Conservation (phyloP, 1,140 invertebrate genomes). For the Aporrectodea caliginosa region DNA sequence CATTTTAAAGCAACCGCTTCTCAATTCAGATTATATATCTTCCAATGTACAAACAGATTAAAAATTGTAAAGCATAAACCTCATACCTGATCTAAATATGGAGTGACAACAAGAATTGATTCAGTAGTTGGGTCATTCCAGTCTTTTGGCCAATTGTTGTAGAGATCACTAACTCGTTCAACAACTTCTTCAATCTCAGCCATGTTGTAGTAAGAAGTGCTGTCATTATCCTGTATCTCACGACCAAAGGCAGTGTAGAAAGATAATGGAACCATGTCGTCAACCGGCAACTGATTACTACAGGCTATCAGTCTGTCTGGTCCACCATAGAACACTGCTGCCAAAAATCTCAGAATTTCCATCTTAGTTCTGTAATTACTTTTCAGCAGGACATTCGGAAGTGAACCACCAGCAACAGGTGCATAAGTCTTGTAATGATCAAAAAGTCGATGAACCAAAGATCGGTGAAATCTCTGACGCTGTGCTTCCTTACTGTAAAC, state of each 20-base stretch:
- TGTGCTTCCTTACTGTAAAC: slow-evolving; percentile 46
- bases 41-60: no score
- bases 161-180: slow-evolving; percentile 67
- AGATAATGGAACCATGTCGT: slow-evolving; percentile 70
- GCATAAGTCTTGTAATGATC: slow-evolving; percentile 37
- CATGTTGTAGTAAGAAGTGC: slow-evolving; percentile 80
- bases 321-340: slow-evolving; percentile 72
- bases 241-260: slow-evolving; percentile 77
- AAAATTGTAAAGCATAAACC: no score
- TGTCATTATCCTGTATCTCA: slow-evolving; percentile 71
- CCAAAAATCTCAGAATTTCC: slow-evolving; percentile 76
- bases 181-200: slow-evolving; percentile 76
- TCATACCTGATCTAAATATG: slow-evolving; percentile 79
- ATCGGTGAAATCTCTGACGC: slow-evolving; percentile 37
- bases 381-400: slow-evolving; percentile 66
- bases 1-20: no score
- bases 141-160: slow-evolving; percentile 67
- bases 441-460: slow-evolving; percentile 46
- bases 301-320: background rate
- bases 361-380: slow-evolving; percentile 83
- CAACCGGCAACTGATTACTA: slow-evolving; percentile 60
- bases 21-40: no score
- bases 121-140: slow-evolving; percentile 73
- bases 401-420: background rate
- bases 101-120: slow-evolving; percentile 77